Conservation (phyloP, 2,797 vertebrate genomes). For the Schizothorax lantsangensis region DNA sequence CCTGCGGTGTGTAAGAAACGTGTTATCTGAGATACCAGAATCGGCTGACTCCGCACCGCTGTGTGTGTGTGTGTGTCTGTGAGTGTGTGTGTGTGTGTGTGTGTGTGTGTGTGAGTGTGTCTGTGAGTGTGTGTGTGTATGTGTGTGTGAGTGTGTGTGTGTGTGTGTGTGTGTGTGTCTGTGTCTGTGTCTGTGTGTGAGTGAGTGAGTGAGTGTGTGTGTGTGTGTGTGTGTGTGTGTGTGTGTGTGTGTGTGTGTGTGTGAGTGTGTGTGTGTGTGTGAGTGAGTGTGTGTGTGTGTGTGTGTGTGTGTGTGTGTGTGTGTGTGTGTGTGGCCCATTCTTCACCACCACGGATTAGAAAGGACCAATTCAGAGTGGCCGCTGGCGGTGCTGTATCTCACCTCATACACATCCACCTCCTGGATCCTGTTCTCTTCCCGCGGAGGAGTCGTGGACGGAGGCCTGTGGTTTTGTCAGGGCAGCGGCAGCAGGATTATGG, state of each 20-base stretch:
- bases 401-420: neutral
- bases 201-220: neutral
- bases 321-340: constrained; percentile 11
- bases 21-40: constrained; percentile 77
- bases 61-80: constrained; percentile 28
- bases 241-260: constrained; percentile 20
- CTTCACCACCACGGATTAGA: constrained; percentile 54
- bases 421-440: constrained; percentile 13
- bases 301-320: constrained; percentile 28
- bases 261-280: constrained; percentile 4
- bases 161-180: too few relatives aligned
- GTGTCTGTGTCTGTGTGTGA: too few relatives aligned
- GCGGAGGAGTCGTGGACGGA: neutral
- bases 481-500: neutral
- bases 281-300: constrained; percentile 21
- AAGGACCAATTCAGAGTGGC: constrained; percentile 41
- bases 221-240: constrained; percentile 1
- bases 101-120: too few relatives aligned
- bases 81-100: too few relatives aligned
- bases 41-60: constrained; percentile 31
- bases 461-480: neutral
- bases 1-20: constrained; percentile 70
- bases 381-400: constrained; percentile 34
- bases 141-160: too few relatives aligned
- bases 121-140: too few relatives aligned